Conservation (phyloP, 2,888 invertebrate genomes). For the Melieria omissa region DNA sequence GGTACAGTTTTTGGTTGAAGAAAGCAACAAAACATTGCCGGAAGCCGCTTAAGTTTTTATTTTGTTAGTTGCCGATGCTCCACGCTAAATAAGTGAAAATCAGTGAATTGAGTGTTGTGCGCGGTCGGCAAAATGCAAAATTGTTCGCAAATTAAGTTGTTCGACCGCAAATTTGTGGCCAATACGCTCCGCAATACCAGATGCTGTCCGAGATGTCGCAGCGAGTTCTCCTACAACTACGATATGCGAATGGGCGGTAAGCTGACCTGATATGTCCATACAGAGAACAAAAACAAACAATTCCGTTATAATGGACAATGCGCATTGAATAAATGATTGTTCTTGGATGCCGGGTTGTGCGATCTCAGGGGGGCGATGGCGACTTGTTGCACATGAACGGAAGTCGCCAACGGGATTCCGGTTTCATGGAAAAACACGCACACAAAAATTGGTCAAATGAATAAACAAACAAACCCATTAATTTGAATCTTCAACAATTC, state of each 20-base stretch:
- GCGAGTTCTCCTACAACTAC: constrained; percentile 46
- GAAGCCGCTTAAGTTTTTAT: background rate
- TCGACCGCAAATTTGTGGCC: constrained; percentile 58
- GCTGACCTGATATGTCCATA: background rate
- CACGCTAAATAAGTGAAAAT: background rate
- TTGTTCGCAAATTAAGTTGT: constrained; percentile 44
- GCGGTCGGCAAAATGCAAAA: constrained; percentile 26
- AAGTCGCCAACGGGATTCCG: too few relatives aligned
- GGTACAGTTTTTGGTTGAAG: too few relatives aligned
- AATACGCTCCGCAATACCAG: constrained; percentile 49
- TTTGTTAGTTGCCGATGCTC: background rate
- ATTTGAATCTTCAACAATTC: too few relatives aligned
- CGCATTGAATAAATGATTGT: too few relatives aligned
- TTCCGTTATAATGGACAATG: too few relatives aligned
- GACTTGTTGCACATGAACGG: too few relatives aligned
- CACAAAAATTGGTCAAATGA: too few relatives aligned
- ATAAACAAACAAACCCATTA: too few relatives aligned
- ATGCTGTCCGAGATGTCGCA: constrained; percentile 56
- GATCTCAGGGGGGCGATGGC: too few relatives aligned
- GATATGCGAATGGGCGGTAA: constrained; percentile 37
- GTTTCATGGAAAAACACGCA: too few relatives aligned
- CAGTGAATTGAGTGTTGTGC: background rate
- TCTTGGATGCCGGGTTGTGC: too few relatives aligned
- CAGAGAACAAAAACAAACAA: too few relatives aligned
- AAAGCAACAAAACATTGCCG: background rate